A percentile compares a stretch with the other conserved stretches of the same genome.
Conservation (phyloP, 2,888 invertebrate genomes). For the Diaphora mendica region DNA sequence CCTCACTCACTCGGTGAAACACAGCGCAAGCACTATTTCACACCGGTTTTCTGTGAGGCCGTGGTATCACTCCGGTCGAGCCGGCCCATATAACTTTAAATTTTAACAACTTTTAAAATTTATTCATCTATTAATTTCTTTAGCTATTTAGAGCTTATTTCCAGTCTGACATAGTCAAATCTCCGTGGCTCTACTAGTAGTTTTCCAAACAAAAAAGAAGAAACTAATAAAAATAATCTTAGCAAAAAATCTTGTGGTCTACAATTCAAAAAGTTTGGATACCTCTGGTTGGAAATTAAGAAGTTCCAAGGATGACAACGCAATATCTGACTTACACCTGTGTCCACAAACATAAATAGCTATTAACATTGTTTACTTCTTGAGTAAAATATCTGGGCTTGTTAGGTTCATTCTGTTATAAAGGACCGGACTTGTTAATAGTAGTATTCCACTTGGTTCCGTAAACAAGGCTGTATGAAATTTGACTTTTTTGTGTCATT, state of each 20-base stretch:
- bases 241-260: background rate
- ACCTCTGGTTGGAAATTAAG: background rate
- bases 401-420: background rate
- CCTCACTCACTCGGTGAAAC: no score
- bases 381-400: background rate
- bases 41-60: no score
- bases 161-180: no score
- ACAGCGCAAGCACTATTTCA: no score
- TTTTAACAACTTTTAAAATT: background rate
- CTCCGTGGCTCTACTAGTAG: no score
- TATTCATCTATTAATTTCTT: no score
- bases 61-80: no score
- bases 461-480: background rate
- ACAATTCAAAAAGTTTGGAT: background rate
- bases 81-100: no score
- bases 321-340: background rate
- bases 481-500: background rate
- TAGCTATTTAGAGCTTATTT: background rate
- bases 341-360: background rate
- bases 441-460: no score
- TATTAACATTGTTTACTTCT: background rate
- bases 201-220: background rate
- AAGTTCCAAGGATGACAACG: background rate
- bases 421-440: background rate
- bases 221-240: background rate